Conservation (phyloP, 1,140 invertebrate genomes). For the Pissodes strobi region DNA sequence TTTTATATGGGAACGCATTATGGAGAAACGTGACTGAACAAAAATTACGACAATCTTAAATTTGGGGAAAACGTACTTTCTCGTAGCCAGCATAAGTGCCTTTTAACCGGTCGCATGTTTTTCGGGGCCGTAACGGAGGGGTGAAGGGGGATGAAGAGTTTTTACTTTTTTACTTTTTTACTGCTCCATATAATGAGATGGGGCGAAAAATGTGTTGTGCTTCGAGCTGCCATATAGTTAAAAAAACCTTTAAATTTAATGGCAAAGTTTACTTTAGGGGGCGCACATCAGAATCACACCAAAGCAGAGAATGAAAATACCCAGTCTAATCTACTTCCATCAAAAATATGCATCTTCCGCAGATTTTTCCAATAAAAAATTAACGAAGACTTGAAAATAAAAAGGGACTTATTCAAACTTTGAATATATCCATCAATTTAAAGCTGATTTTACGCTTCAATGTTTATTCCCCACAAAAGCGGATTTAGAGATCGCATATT, state of each 20-base stretch:
- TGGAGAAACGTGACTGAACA: slow-evolving; percentile 20
- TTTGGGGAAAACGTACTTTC: slow-evolving; percentile 8
- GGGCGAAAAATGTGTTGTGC: not conserved
- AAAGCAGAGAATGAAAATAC: not conserved
- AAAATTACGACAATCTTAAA: slow-evolving; percentile 24
- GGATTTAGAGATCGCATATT: slow-evolving; percentile 11
- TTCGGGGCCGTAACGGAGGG: not conserved
- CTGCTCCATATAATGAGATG: not conserved
- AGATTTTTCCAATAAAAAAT: slow-evolving; percentile 10
- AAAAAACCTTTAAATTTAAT: slow-evolving; percentile 6
- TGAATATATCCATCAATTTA: slow-evolving; percentile 10
- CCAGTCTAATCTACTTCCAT: not conserved
- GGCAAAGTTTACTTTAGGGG: not conserved
- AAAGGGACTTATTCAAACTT: not conserved
- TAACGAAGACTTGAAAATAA: slow-evolving; percentile 7
- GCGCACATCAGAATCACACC: not conserved
- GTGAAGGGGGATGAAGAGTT: too few relatives aligned
- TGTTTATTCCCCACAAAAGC: slow-evolving; percentile 8
- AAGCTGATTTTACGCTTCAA: slow-evolving; percentile 10
- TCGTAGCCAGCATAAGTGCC: not conserved
- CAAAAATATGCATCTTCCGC: not conserved
- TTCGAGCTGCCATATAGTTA: not conserved
- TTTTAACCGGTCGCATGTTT: not conserved
- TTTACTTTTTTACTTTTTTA: not conserved
- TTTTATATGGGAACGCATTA: slow-evolving; percentile 19